Percentiles rank a stretch among this genome's conserved stretches.
Evolutionary conservation across 2,113 vertebrate genomes (phyloP).

Genomic region (Lethenteron reissneri): DNA sequence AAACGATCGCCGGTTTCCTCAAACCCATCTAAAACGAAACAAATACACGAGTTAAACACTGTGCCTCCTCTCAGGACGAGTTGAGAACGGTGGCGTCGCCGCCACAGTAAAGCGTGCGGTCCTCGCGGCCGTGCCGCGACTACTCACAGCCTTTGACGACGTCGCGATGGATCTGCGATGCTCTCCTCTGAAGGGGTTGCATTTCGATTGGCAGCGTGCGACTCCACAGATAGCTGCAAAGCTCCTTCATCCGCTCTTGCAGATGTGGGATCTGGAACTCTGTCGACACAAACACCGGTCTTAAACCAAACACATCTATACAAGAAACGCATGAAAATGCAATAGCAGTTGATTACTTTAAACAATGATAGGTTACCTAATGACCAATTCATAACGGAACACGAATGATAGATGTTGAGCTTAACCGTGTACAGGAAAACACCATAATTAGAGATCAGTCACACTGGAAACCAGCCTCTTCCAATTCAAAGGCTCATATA

Average conservation of each 20-base stretch:
- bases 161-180: slow-evolving; percentile 21
- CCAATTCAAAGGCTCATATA: no score
- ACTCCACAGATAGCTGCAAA: slow-evolving; percentile 52
- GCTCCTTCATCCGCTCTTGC: slow-evolving; percentile 17
- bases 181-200: slow-evolving; percentile 23
- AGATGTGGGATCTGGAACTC: slow-evolving; percentile 11
- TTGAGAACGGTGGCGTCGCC: slow-evolving; percentile 12
- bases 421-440: no score
- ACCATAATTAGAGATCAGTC: no score
- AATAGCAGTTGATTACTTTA: no score
- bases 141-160: neutral
- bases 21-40: neutral
- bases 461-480: no score
- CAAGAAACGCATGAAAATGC: no score
- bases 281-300: no score
- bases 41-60: neutral
- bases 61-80: slow-evolving; percentile 4
- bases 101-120: neutral
- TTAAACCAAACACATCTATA: no score
- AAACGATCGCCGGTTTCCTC: slow-evolving; percentile 8
- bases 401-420: no score
- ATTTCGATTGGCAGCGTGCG: slow-evolving; percentile 33
- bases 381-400: no score
- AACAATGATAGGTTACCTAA: no score
- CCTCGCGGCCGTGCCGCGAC: neutral